These are phyloP conservation scores for Hexactinellida sp. DNA, from an alignment of 37 sponge, comb jelly and placozoan species.

Conservation along the genomic window DNA sequence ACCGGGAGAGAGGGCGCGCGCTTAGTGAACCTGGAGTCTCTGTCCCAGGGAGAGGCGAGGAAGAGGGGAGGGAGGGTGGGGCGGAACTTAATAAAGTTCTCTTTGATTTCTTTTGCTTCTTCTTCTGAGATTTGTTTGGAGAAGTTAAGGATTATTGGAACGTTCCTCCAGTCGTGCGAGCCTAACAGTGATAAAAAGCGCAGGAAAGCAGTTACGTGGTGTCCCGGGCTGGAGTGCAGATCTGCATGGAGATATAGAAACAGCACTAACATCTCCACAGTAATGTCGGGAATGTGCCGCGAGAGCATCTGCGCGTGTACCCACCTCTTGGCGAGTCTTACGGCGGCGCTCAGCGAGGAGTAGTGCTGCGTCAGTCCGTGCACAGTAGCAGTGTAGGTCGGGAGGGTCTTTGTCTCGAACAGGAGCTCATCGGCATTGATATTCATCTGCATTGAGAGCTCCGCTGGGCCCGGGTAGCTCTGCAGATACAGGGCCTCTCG, in stretches of 20 bases:
- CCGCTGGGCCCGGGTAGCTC: background rate
- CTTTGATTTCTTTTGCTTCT: conserved; percentile 25
- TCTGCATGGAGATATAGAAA: conserved; percentile 49
- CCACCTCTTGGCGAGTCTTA: conserved; percentile 80
- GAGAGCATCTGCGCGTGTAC: conserved; percentile 64
- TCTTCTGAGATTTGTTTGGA: conserved; percentile 20
- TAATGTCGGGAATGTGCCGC: conserved; percentile 66
- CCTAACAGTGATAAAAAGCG: conserved; percentile 69
- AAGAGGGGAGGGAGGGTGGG: conserved; percentile 49
- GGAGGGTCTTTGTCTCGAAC: background rate
- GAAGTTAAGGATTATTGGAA: conserved; percentile 67
- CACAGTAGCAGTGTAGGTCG: background rate
- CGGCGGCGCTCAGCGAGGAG: conserved; percentile 46
- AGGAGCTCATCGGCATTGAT: background rate
- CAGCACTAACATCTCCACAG: conserved; percentile 75
- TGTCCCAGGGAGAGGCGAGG: conserved; percentile 52
- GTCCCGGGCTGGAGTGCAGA: conserved; percentile 53
- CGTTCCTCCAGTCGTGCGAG: conserved; percentile 52
- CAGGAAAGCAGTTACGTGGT: conserved; percentile 40
- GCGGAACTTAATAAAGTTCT: conserved; percentile 29
- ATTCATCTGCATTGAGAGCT: background rate
- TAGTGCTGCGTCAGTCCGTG: conserved; percentile 47
- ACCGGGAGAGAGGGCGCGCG: background rate
- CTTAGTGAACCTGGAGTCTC: background rate
- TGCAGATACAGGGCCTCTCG: conserved; percentile 19